These are phyloP conservation scores for Tuta absoluta DNA, from an alignment of 2,888 invertebrate species.

Conservation along the genomic window DNA sequence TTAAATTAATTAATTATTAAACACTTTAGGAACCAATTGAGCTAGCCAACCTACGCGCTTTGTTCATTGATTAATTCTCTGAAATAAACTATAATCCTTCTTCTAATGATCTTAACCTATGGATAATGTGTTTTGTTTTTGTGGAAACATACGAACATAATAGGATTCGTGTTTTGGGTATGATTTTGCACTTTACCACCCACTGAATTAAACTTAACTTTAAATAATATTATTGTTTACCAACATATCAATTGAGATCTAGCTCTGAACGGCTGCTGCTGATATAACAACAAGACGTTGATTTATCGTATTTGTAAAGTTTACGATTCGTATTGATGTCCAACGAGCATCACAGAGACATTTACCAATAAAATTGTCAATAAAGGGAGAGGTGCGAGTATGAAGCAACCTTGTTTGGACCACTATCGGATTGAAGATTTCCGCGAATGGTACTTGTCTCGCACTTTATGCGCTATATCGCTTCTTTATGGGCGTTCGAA, in stretches of 20 bases:
- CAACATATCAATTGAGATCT: constrained; percentile 14
- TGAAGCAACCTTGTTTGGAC: constrained; percentile 46
- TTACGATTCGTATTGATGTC: constrained; percentile 58
- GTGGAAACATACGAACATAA: neutral
- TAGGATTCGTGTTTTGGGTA: too few relatives aligned
- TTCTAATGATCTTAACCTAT: neutral
- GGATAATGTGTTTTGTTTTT: neutral
- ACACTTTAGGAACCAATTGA: too few relatives aligned
- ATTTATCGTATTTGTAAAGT: constrained; percentile 50
- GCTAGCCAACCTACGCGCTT: too few relatives aligned
- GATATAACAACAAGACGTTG: constrained; percentile 34
- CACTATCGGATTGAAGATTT: constrained; percentile 40
- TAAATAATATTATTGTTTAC: constrained; percentile 9
- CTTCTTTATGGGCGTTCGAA: constrained; percentile 26
- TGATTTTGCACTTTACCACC: neutral
- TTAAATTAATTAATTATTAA: too few relatives aligned
- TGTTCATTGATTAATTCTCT: too few relatives aligned
- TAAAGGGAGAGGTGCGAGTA: constrained; percentile 50
- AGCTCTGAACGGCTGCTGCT: constrained; percentile 4
- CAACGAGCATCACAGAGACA: constrained; percentile 46
- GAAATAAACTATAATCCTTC: too few relatives aligned
- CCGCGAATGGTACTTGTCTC: constrained; percentile 48
- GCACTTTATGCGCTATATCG: constrained; percentile 26
- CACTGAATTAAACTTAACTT: neutral
- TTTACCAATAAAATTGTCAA: constrained; percentile 56